Base-by-base conservation (phyloP, 2,797 vertebrate species). In the Malacoctenus gilli region DNA sequence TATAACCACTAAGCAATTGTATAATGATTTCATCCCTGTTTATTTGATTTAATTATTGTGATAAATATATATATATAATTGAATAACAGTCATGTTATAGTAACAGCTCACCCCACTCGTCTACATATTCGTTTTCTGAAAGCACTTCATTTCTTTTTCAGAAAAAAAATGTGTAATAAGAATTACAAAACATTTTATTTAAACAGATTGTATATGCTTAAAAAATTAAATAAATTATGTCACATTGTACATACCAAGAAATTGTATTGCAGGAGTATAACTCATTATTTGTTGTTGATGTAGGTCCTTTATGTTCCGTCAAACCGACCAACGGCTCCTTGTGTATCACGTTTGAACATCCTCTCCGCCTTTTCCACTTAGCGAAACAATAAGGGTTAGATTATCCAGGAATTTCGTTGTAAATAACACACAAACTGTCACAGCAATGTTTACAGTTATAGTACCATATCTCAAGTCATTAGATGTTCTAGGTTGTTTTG, bases 1-100 rank as follows among this genome's bases (percentile, higher is more conserved):
- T 90, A 91, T 90, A 90, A 92, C 91, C 90, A 92, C 90, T 93
- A 88, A 87, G 77, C 77, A 87, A 87, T 77, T 91, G 80, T 82
- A 80, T 80, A 80, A 84, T 79, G 52, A 72, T 76, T 81, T 77
- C 47, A 79, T 68, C 75, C 77, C 79, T 69, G 30, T 70, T 47
- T 69, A 63, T 80, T 82, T 67, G 77, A 87, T 79, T 81, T 70
- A 87, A 86, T 79, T 82, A 82, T 80, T 84, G 76, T 60, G 74
- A 88, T 80, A 68, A 83, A 69, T 83, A 32, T 28, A 28, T 6
- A 28, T 28, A 28, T 32, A 77, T 64, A 73, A 77, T 66, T 68
- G 66, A 83, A 82, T 65, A 41, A 72, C 46, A 46, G 67, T 86
- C 65, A 62, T 75, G 58, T 79, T 80, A 73, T 55, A 76, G 59